phyloP scores from a whole-genome alignment of 64 coral and sea anemone genomes.

The Montipora sp. region DNA sequence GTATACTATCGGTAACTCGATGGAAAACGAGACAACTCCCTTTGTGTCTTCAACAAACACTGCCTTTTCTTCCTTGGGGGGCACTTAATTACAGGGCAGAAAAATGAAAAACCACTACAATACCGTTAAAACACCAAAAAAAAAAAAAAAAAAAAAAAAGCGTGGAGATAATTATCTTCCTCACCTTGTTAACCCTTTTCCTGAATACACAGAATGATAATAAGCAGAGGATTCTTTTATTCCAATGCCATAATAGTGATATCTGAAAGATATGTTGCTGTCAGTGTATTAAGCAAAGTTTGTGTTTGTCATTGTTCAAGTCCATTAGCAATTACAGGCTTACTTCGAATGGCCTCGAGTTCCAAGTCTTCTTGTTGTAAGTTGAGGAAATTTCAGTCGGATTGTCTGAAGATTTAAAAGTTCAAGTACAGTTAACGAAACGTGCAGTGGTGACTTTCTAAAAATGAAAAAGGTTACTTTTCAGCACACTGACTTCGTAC shows the following conservation, averaged over 20 bases:
- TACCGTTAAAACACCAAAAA: background rate
- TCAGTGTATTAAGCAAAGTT: slow-evolving; percentile 51
- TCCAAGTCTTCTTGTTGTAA: slow-evolving; percentile 91
- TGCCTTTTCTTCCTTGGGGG: background rate
- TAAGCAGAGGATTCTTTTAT: slow-evolving; percentile 99
- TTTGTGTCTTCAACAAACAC: slow-evolving; percentile 80
- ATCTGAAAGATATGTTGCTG: slow-evolving; percentile 72
- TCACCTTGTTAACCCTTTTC: slow-evolving; percentile 96
- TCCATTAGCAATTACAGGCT: slow-evolving; percentile 21
- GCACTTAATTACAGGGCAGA: slow-evolving; percentile 66
- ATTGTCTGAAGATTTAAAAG: slow-evolving; percentile 76
- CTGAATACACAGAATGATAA: slow-evolving; percentile 98
- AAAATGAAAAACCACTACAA: background rate
- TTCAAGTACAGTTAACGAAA: background rate
- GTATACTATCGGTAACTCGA: slow-evolving; percentile 53
- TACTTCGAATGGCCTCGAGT: slow-evolving; percentile 97
- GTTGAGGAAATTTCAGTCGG: slow-evolving; percentile 98
- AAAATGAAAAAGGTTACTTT: too few relatives aligned
- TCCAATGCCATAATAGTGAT: slow-evolving; percentile 99
- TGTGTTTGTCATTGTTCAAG: background rate
- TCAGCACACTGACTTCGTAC: too few relatives aligned
- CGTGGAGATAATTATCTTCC: slow-evolving; percentile 13
- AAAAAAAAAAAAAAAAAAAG: background rate
- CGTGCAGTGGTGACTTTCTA: too few relatives aligned
- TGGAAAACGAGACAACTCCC: slow-evolving; percentile 49